Percentiles rank a stretch among this genome's conserved stretches.
Evolutionary conservation across 92 coral and sea anemone genomes (phyloP).

Genomic region (Porites cylindrica): DNA sequence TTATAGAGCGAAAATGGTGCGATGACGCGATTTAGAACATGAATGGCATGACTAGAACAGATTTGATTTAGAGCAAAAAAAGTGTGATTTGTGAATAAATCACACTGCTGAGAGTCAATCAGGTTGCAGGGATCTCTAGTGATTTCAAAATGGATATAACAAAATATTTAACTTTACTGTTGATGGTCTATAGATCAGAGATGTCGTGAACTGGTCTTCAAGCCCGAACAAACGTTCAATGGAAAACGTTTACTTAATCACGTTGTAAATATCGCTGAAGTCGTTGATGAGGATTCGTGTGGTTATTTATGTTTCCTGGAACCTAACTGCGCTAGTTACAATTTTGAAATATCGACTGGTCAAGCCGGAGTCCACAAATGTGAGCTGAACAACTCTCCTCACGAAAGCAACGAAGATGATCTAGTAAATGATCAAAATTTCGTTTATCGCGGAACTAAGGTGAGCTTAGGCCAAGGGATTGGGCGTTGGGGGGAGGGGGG

Average conservation of each 20-base stretch:
- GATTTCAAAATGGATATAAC: too few species aligned
- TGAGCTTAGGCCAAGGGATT: background rate
- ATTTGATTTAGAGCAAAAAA: too few species aligned
- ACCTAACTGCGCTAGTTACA: conserved; percentile 9
- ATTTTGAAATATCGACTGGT: background rate
- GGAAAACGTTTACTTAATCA: conserved; percentile 13
- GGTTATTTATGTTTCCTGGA: background rate
- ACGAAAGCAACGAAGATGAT: conserved; percentile 8
- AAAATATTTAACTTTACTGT: too few species aligned
- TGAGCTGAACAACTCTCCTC: conserved; percentile 2
- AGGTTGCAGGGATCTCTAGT: too few species aligned
- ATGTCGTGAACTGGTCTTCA: background rate
- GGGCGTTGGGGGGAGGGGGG: background rate
- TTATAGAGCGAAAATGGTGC: too few species aligned
- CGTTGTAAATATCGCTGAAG: background rate
- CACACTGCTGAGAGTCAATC: too few species aligned
- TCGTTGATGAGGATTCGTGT: background rate
- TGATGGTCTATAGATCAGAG: background rate
- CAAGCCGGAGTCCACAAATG: background rate
- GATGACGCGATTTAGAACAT: too few species aligned
- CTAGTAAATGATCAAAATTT: background rate
- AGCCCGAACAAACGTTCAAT: background rate
- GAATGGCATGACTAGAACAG: too few species aligned
- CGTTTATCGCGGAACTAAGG: conserved; percentile 25
- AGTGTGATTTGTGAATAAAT: too few species aligned